Base-by-base conservation (phyloP, 2,113 vertebrate genomes). In the Myotis davidii region DNA sequence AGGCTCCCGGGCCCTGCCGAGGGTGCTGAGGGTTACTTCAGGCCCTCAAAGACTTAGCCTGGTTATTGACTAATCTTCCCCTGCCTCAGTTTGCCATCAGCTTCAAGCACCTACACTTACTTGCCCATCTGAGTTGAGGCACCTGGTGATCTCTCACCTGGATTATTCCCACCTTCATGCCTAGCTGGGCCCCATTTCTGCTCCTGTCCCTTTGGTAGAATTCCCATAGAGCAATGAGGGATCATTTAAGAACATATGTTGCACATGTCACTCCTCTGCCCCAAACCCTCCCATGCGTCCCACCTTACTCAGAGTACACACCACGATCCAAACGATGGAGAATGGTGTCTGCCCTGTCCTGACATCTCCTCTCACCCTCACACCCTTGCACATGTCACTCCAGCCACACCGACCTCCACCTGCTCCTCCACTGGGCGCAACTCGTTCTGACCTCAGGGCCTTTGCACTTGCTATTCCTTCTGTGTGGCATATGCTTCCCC, bases 301-400 rank as follows among this genome's bases (percentile, higher is more conserved):
- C 52, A n/a, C 29, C 10, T 16, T 21, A 9, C 73, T 70, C 29
- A 50, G 65, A 50, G 42, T 2, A 21, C 32, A 65, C 50, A 73
- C 18, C 25, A 4, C 54, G n/a, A 2, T 16, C 73, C 52, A 54
- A 21, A 45, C 0, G 1, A 50, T 0, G 6, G 67, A 32, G 9
- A 1, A n/a, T 0, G 13, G 34, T 25, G 5, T 27, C 65, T 3
- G 14, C 42, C 25, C 29, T 48, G 2, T 3, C 64, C 67, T 34
- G 37, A 29, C 11, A 21, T 23, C 12, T 42, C 67, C 12, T 61
- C 81, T 77, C 18, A 11, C 18, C 27, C 34, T 42, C 56, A 29
- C 48, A 23, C 56, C 11, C 54, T 16, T n/a, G 34, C 14, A 70
- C 29, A 17, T 5, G 6, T 14, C 56, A 34, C 37, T 56, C 3